Evolutionary conservation across 37 sponge, comb jelly and placozoan species (phyloP).

Genomic region (Amphimedon queenslandica): DNA sequence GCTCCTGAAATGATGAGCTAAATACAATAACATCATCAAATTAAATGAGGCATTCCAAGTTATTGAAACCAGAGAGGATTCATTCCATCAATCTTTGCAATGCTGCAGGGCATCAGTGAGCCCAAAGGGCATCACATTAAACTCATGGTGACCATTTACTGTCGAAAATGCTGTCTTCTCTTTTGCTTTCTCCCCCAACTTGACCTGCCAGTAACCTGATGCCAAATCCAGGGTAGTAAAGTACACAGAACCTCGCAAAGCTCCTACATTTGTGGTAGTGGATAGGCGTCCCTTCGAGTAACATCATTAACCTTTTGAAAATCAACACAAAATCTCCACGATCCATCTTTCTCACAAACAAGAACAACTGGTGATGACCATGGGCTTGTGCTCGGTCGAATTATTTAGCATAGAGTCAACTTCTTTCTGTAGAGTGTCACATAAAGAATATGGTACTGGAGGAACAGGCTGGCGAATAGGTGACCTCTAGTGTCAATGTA

Average conservation of each 20-base stretch:
- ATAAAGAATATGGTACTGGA: too few relatives aligned
- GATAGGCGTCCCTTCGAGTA: conserved; percentile 3
- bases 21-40: conserved; percentile 41
- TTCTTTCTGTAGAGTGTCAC: too few relatives aligned
- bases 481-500: too few relatives aligned
- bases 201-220: conserved; percentile 27
- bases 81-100: conserved; percentile 35
- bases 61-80: not conserved
- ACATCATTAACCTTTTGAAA: conserved; percentile 12
- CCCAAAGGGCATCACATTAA: conserved; percentile 22
- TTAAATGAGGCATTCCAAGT: conserved; percentile 17
- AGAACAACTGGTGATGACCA: conserved; percentile 17
- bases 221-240: conserved; percentile 14
- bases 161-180: conserved; percentile 24
- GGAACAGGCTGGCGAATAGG: too few relatives aligned
- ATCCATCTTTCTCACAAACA: conserved; percentile 10
- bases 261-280: not conserved
- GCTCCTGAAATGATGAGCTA: conserved; percentile 16
- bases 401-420: too few relatives aligned
- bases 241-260: not conserved
- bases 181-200: conserved; percentile 1
- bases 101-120: conserved; percentile 10
- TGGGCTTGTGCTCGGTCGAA: not conserved
- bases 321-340: conserved; percentile 10
- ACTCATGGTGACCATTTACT: conserved; percentile 7